phyloP scores from a whole-genome alignment of 1,140 invertebrate genomes.

The Dryas iulia region DNA sequence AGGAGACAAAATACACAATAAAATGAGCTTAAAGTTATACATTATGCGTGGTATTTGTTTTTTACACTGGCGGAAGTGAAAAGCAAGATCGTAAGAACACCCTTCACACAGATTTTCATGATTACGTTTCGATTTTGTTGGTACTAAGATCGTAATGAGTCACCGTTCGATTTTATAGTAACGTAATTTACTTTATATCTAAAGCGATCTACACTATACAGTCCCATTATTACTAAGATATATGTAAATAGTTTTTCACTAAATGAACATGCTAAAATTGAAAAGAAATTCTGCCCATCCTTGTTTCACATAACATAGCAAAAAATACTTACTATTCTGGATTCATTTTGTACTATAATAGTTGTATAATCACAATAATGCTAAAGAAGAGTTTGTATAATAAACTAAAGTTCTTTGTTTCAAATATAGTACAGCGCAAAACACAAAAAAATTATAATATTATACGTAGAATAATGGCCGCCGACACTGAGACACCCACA shows the following conservation, averaged over 20 bases:
- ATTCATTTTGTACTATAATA: constrained; percentile 77
- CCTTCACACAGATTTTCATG: constrained; percentile 62
- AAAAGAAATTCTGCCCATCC: constrained; percentile 59
- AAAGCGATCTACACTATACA: background rate
- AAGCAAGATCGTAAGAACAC: constrained; percentile 41
- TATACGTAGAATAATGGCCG: constrained; percentile 78
- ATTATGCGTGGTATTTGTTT: background rate
- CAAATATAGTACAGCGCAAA: constrained; percentile 54
- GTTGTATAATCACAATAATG: constrained; percentile 59
- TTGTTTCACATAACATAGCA: constrained; percentile 55
- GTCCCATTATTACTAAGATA: background rate
- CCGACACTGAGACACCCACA: constrained; percentile 74
- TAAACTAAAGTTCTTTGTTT: constrained; percentile 68
- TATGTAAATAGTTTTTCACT: constrained; percentile 2
- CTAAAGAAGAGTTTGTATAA: constrained; percentile 51
- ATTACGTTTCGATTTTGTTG: constrained; percentile 69
- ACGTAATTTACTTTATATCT: constrained; percentile 9
- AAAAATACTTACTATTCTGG: constrained; percentile 77
- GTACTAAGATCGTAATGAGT: constrained; percentile 68
- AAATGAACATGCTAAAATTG: constrained; percentile 50
- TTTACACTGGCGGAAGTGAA: constrained; percentile 32
- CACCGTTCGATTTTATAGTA: constrained; percentile 39
- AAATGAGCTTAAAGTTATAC: background rate
- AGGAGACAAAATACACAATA: constrained; percentile 31
- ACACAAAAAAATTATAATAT: constrained; percentile 71